Conservation (phyloP, 2,888 invertebrate species). For the Parnassius mnemosyne region DNA sequence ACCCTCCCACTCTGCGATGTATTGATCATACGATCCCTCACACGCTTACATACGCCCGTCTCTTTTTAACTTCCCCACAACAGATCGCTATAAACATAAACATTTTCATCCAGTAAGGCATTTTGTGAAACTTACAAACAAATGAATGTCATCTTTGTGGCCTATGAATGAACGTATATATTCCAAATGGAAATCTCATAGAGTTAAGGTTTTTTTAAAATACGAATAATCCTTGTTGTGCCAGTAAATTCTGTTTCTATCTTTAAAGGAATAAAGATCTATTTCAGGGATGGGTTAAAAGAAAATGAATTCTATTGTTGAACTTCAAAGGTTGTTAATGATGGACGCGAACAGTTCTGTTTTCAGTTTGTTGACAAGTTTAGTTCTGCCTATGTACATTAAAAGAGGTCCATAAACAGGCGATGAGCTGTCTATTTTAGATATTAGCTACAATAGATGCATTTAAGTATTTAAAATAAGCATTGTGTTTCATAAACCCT, state of each 20-base stretch:
- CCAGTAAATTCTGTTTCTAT: conserved; percentile 73
- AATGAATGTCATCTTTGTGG: conserved; percentile 32
- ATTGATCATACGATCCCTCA: conserved; percentile 75
- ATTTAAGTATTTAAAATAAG: conserved; percentile 13
- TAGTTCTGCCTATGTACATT: conserved; percentile 36
- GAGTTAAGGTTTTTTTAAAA: conserved; percentile 33
- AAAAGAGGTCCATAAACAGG: conserved; percentile 51
- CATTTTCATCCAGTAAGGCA: conserved; percentile 54
- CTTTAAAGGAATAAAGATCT: conserved; percentile 78
- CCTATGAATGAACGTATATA: not conserved
- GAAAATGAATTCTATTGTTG: conserved; percentile 68
- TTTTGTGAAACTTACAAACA: conserved; percentile 32
- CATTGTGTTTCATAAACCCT: not conserved
- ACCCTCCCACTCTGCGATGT: conserved; percentile 54
- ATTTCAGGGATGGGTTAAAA: conserved; percentile 66
- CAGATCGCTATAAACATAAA: conserved; percentile 79
- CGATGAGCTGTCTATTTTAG: conserved; percentile 45
- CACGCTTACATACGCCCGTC: conserved; percentile 76
- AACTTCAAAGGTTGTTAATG: conserved; percentile 52
- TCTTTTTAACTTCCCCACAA: conserved; percentile 78
- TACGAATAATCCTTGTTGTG: conserved; percentile 58
- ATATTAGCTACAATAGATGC: conserved; percentile 18
- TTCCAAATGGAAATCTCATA: conserved; percentile 3
- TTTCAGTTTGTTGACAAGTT: conserved; percentile 61
- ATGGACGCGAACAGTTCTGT: conserved; percentile 30